Conservation (phyloP, 2,113 vertebrate genomes). For the Macquaria ambigua region DNA sequence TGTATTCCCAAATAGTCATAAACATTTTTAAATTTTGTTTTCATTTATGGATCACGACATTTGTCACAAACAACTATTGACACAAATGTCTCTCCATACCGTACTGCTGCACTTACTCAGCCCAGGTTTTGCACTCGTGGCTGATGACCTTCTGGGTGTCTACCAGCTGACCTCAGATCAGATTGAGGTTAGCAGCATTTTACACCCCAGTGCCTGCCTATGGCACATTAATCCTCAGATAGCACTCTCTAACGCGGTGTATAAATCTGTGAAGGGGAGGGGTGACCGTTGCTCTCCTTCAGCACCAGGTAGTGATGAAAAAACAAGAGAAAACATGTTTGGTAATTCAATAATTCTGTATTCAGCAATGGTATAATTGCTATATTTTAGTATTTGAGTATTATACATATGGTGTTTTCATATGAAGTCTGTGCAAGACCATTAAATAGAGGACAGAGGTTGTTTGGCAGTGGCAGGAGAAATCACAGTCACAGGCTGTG, state of each 20-base stretch:
- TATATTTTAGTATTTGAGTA: background rate
- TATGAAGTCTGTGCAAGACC: background rate
- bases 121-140: constrained; percentile 27
- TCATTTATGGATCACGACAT: background rate
- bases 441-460: background rate
- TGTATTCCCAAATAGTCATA: background rate
- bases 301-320: background rate
- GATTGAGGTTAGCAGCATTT: constrained; percentile 67
- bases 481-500: background rate
- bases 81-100: background rate
- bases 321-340: too few species aligned
- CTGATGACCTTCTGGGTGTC: constrained; percentile 48
- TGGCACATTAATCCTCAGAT: constrained; percentile 59
- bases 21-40: background rate
- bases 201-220: constrained; percentile 52
- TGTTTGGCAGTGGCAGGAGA: background rate
- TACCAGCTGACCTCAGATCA: constrained; percentile 56
- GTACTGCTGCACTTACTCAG: background rate
- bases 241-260: constrained; percentile 18
- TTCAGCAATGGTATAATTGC: background rate
- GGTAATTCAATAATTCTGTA: background rate
- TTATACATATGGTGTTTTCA: background rate
- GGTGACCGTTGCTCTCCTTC: constrained; percentile 13
- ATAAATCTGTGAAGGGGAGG: constrained; percentile 43
- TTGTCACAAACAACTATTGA: background rate